Percentiles rank a stretch among this genome's conserved stretches.
Evolutionary conservation across 1,140 invertebrate genomes (phyloP).

Genomic region (Spodoptera litura): DNA sequence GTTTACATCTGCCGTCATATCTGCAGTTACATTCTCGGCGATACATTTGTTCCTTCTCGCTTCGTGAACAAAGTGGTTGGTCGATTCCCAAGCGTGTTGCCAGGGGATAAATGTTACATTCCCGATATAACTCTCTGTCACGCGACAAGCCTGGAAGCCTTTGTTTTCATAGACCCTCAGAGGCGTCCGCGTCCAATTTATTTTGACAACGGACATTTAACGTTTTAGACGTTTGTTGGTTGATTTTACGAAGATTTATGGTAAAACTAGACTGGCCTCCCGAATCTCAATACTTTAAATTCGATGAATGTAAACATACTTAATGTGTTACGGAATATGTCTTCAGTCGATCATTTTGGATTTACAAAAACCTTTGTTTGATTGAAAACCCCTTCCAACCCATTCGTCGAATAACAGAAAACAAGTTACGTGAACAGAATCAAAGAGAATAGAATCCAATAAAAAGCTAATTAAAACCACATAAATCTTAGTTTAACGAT

Average conservation of each 20-base stretch:
- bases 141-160: conserved; percentile 26
- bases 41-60: conserved; percentile 23
- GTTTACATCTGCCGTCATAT: conserved; percentile 34
- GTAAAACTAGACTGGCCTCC: background rate
- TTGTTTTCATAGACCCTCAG: conserved; percentile 21
- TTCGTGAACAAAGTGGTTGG: conserved; percentile 32
- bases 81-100: conserved; percentile 17
- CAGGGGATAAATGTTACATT: conserved; percentile 4
- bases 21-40: conserved; percentile 27
- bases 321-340: too few species aligned
- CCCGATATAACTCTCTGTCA: conserved; percentile 37
- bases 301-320: too few species aligned
- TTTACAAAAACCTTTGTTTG: too few species aligned
- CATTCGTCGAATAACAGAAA: too few species aligned
- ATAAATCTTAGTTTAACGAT: background rate
- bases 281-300: too few species aligned
- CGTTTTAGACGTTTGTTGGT: conserved; percentile 9
- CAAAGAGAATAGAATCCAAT: background rate
- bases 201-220: conserved; percentile 39
- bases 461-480: background rate
- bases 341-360: too few species aligned
- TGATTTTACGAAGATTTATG: background rate
- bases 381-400: too few species aligned
- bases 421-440: too few species aligned
- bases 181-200: conserved; percentile 24